Conservation (phyloP, 1,140 invertebrate genomes). For the Maconellicoccus hirsutus region DNA sequence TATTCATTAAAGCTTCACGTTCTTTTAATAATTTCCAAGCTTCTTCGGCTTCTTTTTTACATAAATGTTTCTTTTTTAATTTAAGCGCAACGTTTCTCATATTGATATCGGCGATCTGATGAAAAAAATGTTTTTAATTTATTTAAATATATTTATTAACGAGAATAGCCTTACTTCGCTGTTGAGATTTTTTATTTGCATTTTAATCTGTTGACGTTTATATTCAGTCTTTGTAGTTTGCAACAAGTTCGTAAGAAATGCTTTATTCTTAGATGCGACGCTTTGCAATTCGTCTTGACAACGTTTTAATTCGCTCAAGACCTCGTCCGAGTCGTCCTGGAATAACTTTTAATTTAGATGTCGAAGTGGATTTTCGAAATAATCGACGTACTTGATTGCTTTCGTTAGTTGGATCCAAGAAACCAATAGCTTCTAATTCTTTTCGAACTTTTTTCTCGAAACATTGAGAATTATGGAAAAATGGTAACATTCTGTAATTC, state of each 20-base stretch:
- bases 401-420: constrained; percentile 54
- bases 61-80: constrained; percentile 9
- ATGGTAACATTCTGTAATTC: constrained; percentile 26
- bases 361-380: neutral
- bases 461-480: constrained; percentile 29
- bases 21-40: constrained; percentile 15
- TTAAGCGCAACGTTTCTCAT: constrained; percentile 4
- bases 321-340: constrained; percentile 66
- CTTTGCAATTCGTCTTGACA: constrained; percentile 67
- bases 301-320: constrained; percentile 68
- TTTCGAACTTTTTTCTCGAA: constrained; percentile 69
- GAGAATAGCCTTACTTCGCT: constrained; percentile 43
- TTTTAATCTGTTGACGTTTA: constrained; percentile 51
- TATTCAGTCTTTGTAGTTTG: constrained; percentile 49
- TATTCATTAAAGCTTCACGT: neutral
- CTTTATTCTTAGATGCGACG: constrained; percentile 55
- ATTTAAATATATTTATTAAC: neutral
- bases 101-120: neutral
- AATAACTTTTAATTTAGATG: constrained; percentile 28
- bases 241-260: constrained; percentile 48
- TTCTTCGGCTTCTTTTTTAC: constrained; percentile 17
- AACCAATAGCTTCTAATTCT: constrained; percentile 77
- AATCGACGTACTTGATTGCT: constrained; percentile 12
- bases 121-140: neutral
- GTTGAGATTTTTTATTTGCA: constrained; percentile 53